Evolutionary conservation across 1,140 invertebrate genomes (phyloP).

Genomic region (Plutomurus gul): DNA sequence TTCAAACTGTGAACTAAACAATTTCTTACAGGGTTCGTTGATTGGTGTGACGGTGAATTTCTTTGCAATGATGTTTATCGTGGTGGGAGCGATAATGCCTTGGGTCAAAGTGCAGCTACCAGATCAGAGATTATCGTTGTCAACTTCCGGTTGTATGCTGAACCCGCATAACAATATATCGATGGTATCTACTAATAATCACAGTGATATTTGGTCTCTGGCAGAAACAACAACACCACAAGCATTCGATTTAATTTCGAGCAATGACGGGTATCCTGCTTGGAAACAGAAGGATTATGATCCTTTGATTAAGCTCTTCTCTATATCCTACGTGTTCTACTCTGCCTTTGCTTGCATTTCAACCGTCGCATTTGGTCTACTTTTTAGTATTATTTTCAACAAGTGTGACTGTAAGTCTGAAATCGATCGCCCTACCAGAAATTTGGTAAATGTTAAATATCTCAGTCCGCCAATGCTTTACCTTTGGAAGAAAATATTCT

Average conservation of each 20-base stretch:
- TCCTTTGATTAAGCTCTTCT: slow-evolving; percentile 1
- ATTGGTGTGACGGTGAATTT: slow-evolving; percentile 21
- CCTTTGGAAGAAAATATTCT: background rate
- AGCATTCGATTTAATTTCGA: background rate
- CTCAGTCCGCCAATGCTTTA: background rate
- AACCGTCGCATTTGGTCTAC: slow-evolving; percentile 34
- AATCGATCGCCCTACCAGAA: too few relatives aligned
- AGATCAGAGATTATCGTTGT: slow-evolving; percentile 34
- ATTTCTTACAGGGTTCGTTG: slow-evolving; percentile 35
- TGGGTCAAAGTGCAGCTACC: slow-evolving; percentile 26
- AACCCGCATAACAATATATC: background rate
- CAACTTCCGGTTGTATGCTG: background rate
- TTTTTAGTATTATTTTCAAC: slow-evolving; percentile 28
- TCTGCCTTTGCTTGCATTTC: slow-evolving; percentile 19
- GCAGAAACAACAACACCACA: background rate
- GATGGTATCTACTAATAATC: too few relatives aligned
- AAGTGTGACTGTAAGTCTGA: background rate
- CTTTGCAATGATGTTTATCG: slow-evolving; percentile 26
- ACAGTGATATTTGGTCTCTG: background rate
- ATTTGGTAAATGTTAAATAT: background rate
- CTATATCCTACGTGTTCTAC: slow-evolving; percentile 42
- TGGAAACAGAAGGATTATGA: slow-evolving; percentile 24
- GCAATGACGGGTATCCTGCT: too few relatives aligned
- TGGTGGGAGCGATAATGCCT: slow-evolving; percentile 26
- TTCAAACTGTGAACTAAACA: background rate